Base-by-base conservation (phyloP, 1,140 invertebrate genomes). In the Brachystomella parvula region DNA sequence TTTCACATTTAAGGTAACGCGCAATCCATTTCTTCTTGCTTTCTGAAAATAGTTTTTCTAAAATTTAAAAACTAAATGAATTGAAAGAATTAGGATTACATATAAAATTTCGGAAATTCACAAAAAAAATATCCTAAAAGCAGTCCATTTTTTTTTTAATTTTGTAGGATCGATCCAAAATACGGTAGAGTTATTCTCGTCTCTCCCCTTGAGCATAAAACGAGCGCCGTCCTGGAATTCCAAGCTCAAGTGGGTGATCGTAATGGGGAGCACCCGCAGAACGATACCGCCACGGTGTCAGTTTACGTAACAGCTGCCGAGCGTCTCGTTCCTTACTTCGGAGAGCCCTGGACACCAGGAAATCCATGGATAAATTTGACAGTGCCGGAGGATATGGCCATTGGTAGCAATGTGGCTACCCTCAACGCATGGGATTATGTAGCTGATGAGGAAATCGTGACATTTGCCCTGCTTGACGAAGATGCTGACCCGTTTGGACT, bases 281-380 rank as follows among this genome's bases (percentile, higher is more conserved):
- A 81, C n/a, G 88, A 89, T 76, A 79, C 70, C 79, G 79, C 83
- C 0, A 88, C 90, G 73, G 84, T 89, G 12, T 89, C 88, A 0
- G 80, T 91, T 6, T 91, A 89, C 73, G 83, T 91, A 9, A 87
- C 90, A 77, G 87, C 88, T 0, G 89, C 86, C 73, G 85, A 85
- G 70, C 87, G 89, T 66, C 85, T 86, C 65, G 89, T 88, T 77
- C 89, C 89, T 0, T 83, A 87, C 2, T 91, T 92, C 66, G 85
- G 82, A 0, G 86, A 87, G 19, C 76, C 77, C 19, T 76, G 80
- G 80, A 75, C 75, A 17, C 68, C 77, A 33, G 71, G 70, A 2
- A 84, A 86, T 71, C 87, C 85, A 0, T 78, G 83, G 1, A 85
- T 90, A 30, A 80, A 83, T 61, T 79, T 89, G 0, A 82, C 81